Base-by-base conservation (phyloP, 2,113 vertebrate genomes). In the Abramis brama region DNA sequence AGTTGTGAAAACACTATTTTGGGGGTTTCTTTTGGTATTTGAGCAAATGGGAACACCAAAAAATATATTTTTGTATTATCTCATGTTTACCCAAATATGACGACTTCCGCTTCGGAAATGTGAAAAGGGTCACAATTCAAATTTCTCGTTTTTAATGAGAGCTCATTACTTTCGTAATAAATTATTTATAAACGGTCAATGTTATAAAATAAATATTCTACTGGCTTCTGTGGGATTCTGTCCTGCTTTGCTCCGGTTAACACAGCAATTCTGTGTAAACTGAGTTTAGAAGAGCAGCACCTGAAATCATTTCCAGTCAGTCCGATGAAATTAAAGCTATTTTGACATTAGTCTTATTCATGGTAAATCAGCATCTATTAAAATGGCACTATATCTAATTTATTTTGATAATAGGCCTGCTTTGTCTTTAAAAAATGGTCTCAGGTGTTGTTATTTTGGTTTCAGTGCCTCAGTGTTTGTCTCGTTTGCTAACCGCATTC, bases 241-340 rank as follows among this genome's bases (percentile, higher is more conserved):
- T 25, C 12, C 13, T 81, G 13, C 1, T 21, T 66, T 25, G 8
- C 30, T 66, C 7, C 1, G 8, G 13, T 59, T 33, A 39, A 57
- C 19, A 33, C 1, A 15, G 74, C 4, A 17, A 77, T 19, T 30
- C 13, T n/a, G 47, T 55, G n/a, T 30, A 43, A 74, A 23, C 12
- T 43, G 10, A 1, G 21, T 50, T 19, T 25, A 15, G 17, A 52
- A 52, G 6, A 47, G 13, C 74, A 76, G 13, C 74, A 76, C 25
- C n/a, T 77, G 47, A 55, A 33, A 25, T 25, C 15, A 55, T 77
- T 77, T 55, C 27, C 15, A 52, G 74, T 76, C 74, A 76, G 23
- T 30, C 10, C 21, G 0, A 2, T 13, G 21, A 73, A 45, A 76
- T 50, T 5, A 76, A 52, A n/a, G 11, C n/a, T 30, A 27, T 50